These are phyloP conservation scores for Amphimedon queenslandica DNA, from an alignment of 37 sponge, comb jelly and placozoan genomes.

Conservation along the genomic window DNA sequence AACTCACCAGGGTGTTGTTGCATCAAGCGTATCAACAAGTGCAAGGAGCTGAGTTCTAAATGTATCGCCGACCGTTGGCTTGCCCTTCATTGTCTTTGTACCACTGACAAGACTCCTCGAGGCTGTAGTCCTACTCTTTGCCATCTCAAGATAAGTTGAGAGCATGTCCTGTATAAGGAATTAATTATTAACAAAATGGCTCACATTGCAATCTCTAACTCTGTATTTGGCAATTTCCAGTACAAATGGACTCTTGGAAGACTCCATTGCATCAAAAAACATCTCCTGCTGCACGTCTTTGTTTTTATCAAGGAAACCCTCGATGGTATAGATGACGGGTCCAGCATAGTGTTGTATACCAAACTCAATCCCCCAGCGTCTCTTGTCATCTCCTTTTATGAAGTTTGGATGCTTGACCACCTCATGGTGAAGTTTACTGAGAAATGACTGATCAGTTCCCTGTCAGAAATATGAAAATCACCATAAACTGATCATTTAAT, in stretches of 20 bases:
- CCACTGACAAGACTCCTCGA: constrained; percentile 60
- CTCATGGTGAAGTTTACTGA: constrained; percentile 84
- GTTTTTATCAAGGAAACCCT: constrained; percentile 88
- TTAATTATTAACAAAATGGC: background rate
- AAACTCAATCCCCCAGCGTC: constrained; percentile 77
- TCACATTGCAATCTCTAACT: constrained; percentile 25
- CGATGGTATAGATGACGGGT: constrained; percentile 74
- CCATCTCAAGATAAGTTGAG: constrained; percentile 66
- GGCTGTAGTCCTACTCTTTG: constrained; percentile 48
- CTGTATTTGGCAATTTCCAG: constrained; percentile 67
- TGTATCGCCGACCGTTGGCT: constrained; percentile 90
- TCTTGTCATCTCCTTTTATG: constrained; percentile 74
- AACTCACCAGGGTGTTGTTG: constrained; percentile 86
- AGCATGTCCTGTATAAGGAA: constrained; percentile 57
- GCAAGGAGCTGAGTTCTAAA: constrained; percentile 88
- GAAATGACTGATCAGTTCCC: constrained; percentile 81
- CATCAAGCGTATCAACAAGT: constrained; percentile 82
- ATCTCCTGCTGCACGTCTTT: constrained; percentile 92
- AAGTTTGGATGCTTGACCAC: constrained; percentile 65
- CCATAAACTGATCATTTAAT: background rate
- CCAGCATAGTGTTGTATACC: constrained; percentile 90
- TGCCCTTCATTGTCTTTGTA: constrained; percentile 76
- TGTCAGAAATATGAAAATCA: constrained; percentile 28
- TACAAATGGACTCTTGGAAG: constrained; percentile 60
- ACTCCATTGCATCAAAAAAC: constrained; percentile 82